These are phyloP conservation scores for Augiades crinisus DNA, from an alignment of 2,888 invertebrate species.

Conservation along the genomic window DNA sequence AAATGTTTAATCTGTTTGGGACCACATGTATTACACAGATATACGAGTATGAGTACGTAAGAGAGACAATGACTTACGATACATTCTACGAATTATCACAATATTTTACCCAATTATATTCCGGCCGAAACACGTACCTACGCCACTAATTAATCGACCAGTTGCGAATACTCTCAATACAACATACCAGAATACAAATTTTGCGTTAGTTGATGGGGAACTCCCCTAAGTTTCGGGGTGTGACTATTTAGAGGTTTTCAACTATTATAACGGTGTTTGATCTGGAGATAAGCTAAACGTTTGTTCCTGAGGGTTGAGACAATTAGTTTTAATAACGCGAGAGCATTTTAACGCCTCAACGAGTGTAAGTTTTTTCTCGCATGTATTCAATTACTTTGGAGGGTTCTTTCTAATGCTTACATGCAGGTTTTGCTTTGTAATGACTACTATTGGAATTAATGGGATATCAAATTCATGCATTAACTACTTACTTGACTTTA, in stretches of 20 bases:
- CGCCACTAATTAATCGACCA: background rate
- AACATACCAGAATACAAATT: too few relatives aligned
- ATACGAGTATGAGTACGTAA: too few relatives aligned
- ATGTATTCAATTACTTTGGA: constrained; percentile 7
- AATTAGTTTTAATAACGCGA: constrained; percentile 11
- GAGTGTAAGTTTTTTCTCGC: background rate
- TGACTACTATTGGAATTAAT: background rate
- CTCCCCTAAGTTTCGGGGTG: background rate
- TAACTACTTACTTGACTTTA: too few relatives aligned
- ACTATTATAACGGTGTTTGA: constrained; percentile 15
- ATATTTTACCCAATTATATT: too few relatives aligned
- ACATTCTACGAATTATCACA: too few relatives aligned
- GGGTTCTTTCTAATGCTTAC: constrained; percentile 21
- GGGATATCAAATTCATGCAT: too few relatives aligned
- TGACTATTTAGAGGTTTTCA: constrained; percentile 24
- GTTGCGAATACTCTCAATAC: background rate
- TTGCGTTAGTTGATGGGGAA: background rate
- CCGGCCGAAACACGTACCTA: too few relatives aligned
- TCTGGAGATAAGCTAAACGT: constrained; percentile 15
- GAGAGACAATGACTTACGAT: too few relatives aligned
- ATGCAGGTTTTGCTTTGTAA: background rate
- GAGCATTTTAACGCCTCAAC: constrained; percentile 16
- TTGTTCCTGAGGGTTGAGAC: constrained; percentile 16
- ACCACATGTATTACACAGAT: too few relatives aligned
- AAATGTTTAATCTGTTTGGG: too few relatives aligned